Evolutionary conservation across 2,888 invertebrate genomes (phyloP).

Genomic region (Ditylenchus weischeri): DNA sequence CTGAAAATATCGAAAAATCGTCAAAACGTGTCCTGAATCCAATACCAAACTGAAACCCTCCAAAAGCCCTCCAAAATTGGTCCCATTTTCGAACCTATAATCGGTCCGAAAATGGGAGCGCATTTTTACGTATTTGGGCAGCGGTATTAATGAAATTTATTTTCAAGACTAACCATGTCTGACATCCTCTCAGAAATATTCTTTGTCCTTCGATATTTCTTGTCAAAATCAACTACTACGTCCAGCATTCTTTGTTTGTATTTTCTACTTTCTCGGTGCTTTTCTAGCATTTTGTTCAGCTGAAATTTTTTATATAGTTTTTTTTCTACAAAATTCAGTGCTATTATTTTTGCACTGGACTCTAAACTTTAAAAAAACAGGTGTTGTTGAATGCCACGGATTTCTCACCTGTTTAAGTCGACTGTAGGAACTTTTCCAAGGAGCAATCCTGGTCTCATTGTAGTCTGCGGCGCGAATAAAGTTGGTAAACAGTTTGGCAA

Average conservation of each 20-base stretch:
- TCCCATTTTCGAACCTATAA: no score
- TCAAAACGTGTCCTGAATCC: no score
- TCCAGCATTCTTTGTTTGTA: conserved; percentile 38
- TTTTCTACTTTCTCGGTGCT: conserved; percentile 8
- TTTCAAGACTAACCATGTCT: conserved; percentile 24
- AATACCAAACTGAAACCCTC: no score
- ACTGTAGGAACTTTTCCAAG: conserved; percentile 21
- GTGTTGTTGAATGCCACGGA: no score
- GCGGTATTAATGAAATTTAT: neutral
- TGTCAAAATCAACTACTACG: conserved; percentile 39
- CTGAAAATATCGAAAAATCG: no score
- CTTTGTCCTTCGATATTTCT: conserved; percentile 29
- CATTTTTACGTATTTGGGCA: no score
- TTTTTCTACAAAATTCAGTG: no score
- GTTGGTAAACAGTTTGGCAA: conserved; percentile 24
- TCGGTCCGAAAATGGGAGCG: no score
- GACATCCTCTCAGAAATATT: conserved; percentile 29
- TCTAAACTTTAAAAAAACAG: no score
- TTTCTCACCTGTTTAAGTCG: conserved; percentile 20
- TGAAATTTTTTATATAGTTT: no score
- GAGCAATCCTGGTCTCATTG: conserved; percentile 10
- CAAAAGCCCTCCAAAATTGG: no score
- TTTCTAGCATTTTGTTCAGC: conserved; percentile 36
- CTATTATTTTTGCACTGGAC: no score
- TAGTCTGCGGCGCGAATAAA: conserved; percentile 22